Evolutionary conservation across 2,113 vertebrate species (phyloP).

Genomic region (Ceratotherium simum): DNA sequence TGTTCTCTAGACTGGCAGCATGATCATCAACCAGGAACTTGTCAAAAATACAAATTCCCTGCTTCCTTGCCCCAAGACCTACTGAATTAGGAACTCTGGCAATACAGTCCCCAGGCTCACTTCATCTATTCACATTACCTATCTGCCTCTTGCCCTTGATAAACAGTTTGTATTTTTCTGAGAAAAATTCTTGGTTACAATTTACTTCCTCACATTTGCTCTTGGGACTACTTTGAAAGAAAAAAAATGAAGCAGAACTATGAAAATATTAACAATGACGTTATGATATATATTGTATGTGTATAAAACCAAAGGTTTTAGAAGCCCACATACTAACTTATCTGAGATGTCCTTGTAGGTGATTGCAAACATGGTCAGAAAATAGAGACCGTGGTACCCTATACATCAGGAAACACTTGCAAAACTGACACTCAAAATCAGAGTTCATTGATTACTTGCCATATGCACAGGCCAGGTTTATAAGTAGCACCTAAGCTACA

Average conservation of each 20-base stretch:
- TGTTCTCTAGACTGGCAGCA: neutral
- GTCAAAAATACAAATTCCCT: constrained; percentile 3
- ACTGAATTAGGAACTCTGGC: neutral
- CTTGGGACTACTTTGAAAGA: no score
- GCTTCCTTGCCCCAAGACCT: neutral
- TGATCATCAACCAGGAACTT: neutral
- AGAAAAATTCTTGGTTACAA: no score
- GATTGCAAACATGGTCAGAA: neutral
- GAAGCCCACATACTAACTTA: neutral
- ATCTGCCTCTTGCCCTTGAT: neutral
- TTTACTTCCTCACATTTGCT: no score
- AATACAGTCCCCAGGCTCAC: neutral
- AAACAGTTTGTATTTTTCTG: no score
- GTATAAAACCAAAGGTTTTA: constrained; percentile 36
- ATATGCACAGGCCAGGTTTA: neutral
- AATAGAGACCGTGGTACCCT: neutral
- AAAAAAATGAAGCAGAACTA: no score
- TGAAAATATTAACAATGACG: no score
- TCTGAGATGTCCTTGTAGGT: neutral
- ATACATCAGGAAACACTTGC: neutral
- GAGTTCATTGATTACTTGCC: neutral
- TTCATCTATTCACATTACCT: neutral
- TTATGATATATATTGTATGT: no score
- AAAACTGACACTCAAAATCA: neutral
- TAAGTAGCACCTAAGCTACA: neutral